These are phyloP conservation scores for Puntigrus tetrazona DNA, from an alignment of 2,113 vertebrate genomes.

Conservation along the genomic window DNA sequence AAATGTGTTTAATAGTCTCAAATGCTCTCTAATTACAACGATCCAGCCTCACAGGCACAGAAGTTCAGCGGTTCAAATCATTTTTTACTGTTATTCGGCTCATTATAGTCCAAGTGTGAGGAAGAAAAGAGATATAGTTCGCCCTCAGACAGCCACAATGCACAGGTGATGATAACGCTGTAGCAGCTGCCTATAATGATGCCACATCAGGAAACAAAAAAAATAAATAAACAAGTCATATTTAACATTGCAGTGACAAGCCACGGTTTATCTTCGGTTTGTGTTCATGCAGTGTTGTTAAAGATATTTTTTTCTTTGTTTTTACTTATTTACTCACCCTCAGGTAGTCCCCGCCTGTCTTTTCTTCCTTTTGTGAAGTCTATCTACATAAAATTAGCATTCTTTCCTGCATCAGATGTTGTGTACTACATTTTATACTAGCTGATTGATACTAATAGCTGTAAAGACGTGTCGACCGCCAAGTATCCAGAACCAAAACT, in stretches of 20 bases:
- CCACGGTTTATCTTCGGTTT: too few species aligned
- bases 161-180: constrained; percentile 10
- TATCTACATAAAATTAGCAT: not conserved
- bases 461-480: not conserved
- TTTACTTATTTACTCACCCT: not conserved
- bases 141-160: not conserved
- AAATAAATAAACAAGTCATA: not conserved
- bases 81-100: not conserved
- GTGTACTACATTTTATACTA: not conserved
- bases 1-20: constrained; percentile 32
- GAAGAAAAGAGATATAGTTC: not conserved
- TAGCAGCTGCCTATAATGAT: not conserved
- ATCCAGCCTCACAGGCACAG: constrained; percentile 7
- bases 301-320: not conserved
- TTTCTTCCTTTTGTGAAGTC: not conserved
- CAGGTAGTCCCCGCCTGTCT: not conserved
- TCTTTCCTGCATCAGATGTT: not conserved
- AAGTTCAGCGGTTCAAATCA: not conserved
- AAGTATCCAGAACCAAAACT: not conserved
- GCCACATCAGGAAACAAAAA: not conserved
- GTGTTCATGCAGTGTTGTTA: not conserved
- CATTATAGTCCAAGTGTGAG: not conserved
- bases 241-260: not conserved
- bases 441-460: too few species aligned
- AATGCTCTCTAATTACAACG: not conserved